Base-by-base conservation (phyloP, 2,888 invertebrate species). In the Ophraella communa region DNA sequence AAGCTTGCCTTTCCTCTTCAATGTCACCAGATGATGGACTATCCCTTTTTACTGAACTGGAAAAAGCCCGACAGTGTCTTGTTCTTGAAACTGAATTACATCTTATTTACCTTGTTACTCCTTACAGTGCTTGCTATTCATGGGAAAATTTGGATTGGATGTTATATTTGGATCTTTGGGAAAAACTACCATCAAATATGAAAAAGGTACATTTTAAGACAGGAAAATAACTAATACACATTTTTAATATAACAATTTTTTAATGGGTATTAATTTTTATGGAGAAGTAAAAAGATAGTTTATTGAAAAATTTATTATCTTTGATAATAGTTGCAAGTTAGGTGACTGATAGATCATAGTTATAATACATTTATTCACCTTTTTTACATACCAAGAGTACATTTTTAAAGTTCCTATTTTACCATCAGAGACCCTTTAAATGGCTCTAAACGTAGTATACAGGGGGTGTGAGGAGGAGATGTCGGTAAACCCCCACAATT, bases 11-110 rank as follows among this genome's bases (percentile, higher is more conserved):
- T 20, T 88, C 95, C 18, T 95, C 98, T 0, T 94, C 96, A 0
- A 88, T 99, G 82, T 91, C 95, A n/a, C 98, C 98, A 0, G 92
- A 93, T 78, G 96, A 98, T 80, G 97, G 95, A 0, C 84, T 98
- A 7, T 87, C 91, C 17, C 86, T 99, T 44, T 94, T 97, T 78
- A 87, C 90, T 67, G 98, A 98, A 81, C 82, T 99, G 23, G 92
- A 95, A 80, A 92, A 91, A 80, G 96, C 98, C 0, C 86, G 96
- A 7, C 90, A 92, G 74, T 92, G 93, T 77, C 91, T 99, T 78
- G 96, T 96, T 0, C 83, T 99, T 10, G 96, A 97, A 79, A 94
- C 93, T 59, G 98, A 99, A 76, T 85, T 99, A 2, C 98, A 99
- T 82, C 88, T 98, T 42, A 89, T 99, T 52, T 99, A 98, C 82